Evolutionary conservation across 2,888 invertebrate species (phyloP).

Genomic region (Zygaena filipendulae): DNA sequence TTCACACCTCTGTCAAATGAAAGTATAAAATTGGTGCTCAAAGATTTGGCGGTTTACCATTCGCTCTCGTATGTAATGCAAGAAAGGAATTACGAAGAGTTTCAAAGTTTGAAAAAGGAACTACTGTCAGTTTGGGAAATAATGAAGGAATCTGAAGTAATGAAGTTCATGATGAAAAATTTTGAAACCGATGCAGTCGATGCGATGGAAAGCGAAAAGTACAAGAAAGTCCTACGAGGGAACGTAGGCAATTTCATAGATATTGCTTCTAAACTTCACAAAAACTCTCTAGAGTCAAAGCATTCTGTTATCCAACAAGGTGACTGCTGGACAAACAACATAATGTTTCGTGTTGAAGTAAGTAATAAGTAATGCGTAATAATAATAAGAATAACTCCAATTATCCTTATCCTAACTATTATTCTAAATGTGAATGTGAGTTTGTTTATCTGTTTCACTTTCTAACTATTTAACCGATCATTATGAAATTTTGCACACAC

Average conservation of each 20-base stretch:
- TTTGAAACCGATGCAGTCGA: background rate
- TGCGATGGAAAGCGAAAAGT: slow-evolving; percentile 20
- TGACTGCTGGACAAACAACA: slow-evolving; percentile 35
- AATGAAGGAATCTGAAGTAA: background rate
- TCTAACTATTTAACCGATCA: too few relatives aligned
- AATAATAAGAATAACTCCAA: too few relatives aligned
- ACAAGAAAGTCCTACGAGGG: slow-evolving; percentile 20
- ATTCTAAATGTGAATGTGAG: too few relatives aligned
- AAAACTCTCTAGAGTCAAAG: slow-evolving; percentile 19
- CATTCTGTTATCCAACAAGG: slow-evolving; percentile 29
- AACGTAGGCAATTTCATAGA: slow-evolving; percentile 9
- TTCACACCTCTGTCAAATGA: slow-evolving; percentile 24
- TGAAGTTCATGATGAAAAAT: background rate
- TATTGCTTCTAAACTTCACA: slow-evolving; percentile 11
- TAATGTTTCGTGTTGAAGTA: slow-evolving; percentile 29
- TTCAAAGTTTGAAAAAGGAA: slow-evolving; percentile 14
- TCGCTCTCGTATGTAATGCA: slow-evolving; percentile 32
- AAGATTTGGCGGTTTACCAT: slow-evolving; percentile 30
- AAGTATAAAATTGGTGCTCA: slow-evolving; percentile 24
- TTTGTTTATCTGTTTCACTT: too few relatives aligned
- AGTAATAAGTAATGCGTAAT: too few relatives aligned
- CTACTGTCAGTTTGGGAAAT: slow-evolving; percentile 18
- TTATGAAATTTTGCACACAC: too few relatives aligned
- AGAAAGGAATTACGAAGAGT: slow-evolving; percentile 24
- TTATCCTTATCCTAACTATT: too few relatives aligned